Evolutionary conservation across 2,888 invertebrate species (phyloP).

Genomic region (Cynaeus angustus): DNA sequence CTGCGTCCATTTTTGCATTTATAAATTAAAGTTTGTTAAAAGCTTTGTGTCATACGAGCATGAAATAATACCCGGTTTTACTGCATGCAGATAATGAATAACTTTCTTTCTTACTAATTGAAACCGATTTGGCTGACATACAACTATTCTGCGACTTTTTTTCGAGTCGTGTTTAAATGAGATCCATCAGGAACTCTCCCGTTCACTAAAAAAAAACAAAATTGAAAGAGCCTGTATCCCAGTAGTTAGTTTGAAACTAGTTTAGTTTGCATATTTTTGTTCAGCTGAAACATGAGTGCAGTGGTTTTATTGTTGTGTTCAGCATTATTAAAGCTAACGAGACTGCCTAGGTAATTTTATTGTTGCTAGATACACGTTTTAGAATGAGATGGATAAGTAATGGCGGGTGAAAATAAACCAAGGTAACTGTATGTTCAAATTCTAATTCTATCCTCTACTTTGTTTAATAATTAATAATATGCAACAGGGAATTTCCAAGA

Average conservation of each 20-base stretch:
- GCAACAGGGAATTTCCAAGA: no score
- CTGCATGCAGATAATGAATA: background rate
- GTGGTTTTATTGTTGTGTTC: slow-evolving; percentile 39
- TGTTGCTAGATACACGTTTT: slow-evolving; percentile 33
- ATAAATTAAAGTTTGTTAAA: no score
- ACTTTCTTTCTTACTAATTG: background rate
- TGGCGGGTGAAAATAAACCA: background rate
- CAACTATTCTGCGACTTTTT: slow-evolving; percentile 3
- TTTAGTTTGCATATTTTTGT: slow-evolving; percentile 40
- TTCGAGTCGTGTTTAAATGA: background rate
- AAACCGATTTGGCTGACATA: background rate
- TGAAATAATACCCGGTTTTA: no score
- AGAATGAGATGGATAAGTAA: slow-evolving; percentile 29
- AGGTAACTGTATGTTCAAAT: background rate
- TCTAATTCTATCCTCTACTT: background rate
- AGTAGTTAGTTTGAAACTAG: slow-evolving; percentile 33
- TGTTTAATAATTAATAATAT: no score
- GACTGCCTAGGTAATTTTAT: slow-evolving; percentile 26
- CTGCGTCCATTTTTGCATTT: no score
- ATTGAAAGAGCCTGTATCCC: slow-evolving; percentile 28
- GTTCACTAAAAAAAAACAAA: slow-evolving; percentile 14
- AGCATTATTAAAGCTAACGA: slow-evolving; percentile 43
- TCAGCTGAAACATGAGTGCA: slow-evolving; percentile 17
- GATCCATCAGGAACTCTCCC: slow-evolving; percentile 5
- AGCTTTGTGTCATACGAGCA: no score